These are phyloP conservation scores for Oceanodroma leucorhoa DNA, from an alignment of 2,797 vertebrate genomes.

Conservation along the genomic window DNA sequence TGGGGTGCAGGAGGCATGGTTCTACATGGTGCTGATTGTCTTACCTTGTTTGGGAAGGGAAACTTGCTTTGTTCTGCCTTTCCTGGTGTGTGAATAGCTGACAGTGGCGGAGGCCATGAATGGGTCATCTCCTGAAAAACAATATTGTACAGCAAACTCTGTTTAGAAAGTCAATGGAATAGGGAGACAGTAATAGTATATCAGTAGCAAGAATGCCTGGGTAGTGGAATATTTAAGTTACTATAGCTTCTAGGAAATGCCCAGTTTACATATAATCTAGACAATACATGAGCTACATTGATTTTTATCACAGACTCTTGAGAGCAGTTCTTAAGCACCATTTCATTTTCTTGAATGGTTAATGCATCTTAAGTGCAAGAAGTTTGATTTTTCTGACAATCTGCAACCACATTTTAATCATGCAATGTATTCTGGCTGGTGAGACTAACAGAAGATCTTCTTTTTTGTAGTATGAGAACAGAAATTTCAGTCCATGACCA, in stretches of 20 bases:
- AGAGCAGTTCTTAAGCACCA: background rate
- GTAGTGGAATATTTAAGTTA: background rate
- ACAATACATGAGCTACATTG: background rate
- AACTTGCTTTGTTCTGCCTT: conserved; percentile 85
- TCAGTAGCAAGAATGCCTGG: background rate
- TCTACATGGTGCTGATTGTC: background rate
- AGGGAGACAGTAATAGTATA: background rate
- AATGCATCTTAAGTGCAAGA: conserved; percentile 7
- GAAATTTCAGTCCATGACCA: background rate
- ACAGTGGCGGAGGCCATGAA: conserved; percentile 83
- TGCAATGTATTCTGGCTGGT: background rate
- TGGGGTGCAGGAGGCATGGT: background rate
- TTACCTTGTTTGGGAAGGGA: conserved; percentile 88
- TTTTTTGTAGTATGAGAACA: background rate
- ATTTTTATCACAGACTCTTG: background rate
- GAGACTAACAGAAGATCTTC: background rate
- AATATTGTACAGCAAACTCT: background rate
- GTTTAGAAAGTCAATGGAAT: conserved; percentile 20
- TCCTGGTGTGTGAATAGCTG: conserved; percentile 85
- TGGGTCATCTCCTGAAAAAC: conserved; percentile 91
- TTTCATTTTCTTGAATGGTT: background rate
- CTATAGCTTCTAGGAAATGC: background rate
- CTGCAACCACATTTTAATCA: background rate
- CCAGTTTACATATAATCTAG: conserved; percentile 6
- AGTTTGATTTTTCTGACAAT: conserved; percentile 16